Evolutionary conservation across 1,140 invertebrate genomes (phyloP).

Genomic region (Drosophila asahinai): DNA sequence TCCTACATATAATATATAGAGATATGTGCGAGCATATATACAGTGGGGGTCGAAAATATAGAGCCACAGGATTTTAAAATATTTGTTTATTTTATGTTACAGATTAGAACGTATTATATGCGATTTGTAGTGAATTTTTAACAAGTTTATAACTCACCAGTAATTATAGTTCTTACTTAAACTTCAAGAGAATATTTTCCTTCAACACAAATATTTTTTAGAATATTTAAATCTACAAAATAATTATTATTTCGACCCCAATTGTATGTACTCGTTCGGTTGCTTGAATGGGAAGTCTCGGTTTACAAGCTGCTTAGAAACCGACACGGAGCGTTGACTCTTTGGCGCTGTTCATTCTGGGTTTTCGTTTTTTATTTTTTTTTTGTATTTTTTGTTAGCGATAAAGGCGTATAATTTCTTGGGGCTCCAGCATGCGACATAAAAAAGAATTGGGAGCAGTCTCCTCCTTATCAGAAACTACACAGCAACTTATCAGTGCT

Average conservation of each 20-base stretch:
- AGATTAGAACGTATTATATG: background rate
- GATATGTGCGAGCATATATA: constrained; percentile 29
- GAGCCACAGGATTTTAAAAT: background rate
- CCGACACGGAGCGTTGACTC: constrained; percentile 69
- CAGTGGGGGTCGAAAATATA: background rate
- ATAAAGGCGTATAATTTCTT: constrained; percentile 49
- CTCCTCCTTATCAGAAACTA: constrained; percentile 47
- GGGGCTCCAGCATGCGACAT: constrained; percentile 57
- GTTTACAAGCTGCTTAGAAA: constrained; percentile 73
- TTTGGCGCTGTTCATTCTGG: constrained; percentile 43
- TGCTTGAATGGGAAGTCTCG: constrained; percentile 55
- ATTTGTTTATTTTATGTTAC: too few relatives aligned
- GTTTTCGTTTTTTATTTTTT: constrained; percentile 16
- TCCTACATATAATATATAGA: constrained; percentile 15
- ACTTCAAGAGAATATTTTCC: background rate
- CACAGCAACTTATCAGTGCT: constrained; percentile 16
- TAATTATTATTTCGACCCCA: background rate
- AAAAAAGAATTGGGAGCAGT: constrained; percentile 40
- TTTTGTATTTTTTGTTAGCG: constrained; percentile 35
- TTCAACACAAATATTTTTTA: accelerated
- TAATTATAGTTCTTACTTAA: accelerated
- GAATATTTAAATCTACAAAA: background rate
- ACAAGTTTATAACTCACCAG: accelerated
- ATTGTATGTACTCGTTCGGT: background rate
- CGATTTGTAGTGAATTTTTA: background rate